Conservation (phyloP, 2,797 vertebrate genomes). For the Selene dorsalis region DNA sequence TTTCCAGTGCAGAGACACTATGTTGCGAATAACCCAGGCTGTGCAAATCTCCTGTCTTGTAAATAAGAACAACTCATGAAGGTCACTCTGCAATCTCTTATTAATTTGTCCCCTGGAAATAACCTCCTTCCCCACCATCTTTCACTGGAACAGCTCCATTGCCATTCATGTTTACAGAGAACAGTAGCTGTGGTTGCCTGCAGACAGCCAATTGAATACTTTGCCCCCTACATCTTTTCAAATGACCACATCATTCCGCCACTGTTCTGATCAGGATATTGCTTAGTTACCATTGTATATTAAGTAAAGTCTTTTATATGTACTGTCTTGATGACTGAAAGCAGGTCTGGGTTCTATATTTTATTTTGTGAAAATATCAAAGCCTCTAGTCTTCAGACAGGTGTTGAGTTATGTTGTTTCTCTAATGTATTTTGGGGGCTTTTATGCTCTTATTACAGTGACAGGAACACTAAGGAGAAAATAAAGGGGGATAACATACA, state of each 20-base stretch:
- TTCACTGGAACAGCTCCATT: slow-evolving; percentile 63
- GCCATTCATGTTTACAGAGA: slow-evolving; percentile 66
- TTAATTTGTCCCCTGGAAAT: slow-evolving; percentile 75
- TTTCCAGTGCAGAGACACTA: slow-evolving; percentile 46
- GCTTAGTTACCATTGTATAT: slow-evolving; percentile 35
- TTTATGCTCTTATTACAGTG: too few species aligned
- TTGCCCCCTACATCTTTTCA: slow-evolving; percentile 65
- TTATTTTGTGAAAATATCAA: too few species aligned
- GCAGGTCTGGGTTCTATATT: too few species aligned
- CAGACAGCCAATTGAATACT: slow-evolving; percentile 72
- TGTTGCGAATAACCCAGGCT: slow-evolving; percentile 48
- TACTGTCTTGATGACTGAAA: too few species aligned
- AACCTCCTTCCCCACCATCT: slow-evolving; percentile 58
- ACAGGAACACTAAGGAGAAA: too few species aligned
- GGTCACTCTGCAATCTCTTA: slow-evolving; percentile 68
- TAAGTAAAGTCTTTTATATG: too few species aligned
- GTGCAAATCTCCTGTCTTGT: slow-evolving; percentile 55
- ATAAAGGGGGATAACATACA: too few species aligned
- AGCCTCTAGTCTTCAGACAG: too few species aligned
- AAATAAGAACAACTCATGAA: slow-evolving; percentile 69
- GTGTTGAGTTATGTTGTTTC: too few species aligned
- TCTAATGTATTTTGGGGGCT: too few species aligned
- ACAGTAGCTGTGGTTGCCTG: slow-evolving; percentile 63
- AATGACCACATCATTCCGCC: slow-evolving; percentile 63
- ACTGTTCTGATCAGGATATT: slow-evolving; percentile 66